Evolutionary conservation across 2,888 invertebrate species (phyloP).

Genomic region (Aricia artaxerxes): DNA sequence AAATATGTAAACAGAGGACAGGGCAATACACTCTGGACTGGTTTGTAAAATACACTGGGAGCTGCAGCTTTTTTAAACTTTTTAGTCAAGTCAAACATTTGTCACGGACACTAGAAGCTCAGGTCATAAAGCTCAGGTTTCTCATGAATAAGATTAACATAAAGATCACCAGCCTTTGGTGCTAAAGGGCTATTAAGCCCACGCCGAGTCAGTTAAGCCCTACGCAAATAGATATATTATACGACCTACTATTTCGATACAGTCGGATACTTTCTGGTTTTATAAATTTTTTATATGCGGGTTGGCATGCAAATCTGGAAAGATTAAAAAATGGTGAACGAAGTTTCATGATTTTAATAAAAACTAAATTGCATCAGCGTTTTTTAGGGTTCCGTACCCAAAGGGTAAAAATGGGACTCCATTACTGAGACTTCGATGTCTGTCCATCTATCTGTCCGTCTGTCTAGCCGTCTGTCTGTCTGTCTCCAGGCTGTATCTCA

Average conservation of each 20-base stretch:
- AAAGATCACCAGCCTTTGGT: constrained; percentile 4
- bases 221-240: constrained; percentile 2
- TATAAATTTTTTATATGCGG: not conserved
- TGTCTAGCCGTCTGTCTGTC: too few species aligned
- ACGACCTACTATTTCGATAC: constrained; percentile 1
- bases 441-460: too few species aligned
- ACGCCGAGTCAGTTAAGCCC: constrained; percentile 11
- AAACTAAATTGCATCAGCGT: too few species aligned
- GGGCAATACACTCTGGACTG: constrained; percentile 15
- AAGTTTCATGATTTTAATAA: too few species aligned
- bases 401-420: too few species aligned
- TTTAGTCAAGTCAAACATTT: not conserved
- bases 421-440: too few species aligned
- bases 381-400: too few species aligned
- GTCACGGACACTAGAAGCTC: not conserved
- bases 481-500: too few species aligned
- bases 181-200: constrained; percentile 13
- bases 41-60: not conserved
- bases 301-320: too few species aligned
- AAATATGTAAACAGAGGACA: constrained; percentile 1
- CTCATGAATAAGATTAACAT: constrained; percentile 23
- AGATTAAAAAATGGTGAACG: too few species aligned
- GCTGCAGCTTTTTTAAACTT: constrained; percentile 4
- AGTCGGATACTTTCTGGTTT: not conserved
- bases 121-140: not conserved